phyloP scores from a whole-genome alignment of 2,888 invertebrate genomes.

The Diabrotica balteata region DNA sequence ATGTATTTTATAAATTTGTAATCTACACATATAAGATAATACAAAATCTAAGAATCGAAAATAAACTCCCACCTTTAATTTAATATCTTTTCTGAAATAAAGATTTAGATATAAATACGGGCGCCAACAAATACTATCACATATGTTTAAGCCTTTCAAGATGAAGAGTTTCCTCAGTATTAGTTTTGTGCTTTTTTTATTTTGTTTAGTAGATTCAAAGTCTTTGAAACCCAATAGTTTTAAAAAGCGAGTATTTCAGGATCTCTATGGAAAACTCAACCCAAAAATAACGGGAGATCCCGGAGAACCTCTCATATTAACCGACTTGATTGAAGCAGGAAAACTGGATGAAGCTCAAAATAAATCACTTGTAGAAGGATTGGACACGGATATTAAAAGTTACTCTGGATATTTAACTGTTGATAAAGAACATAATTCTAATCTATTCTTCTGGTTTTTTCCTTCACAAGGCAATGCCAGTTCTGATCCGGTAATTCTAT shows the following conservation, averaged over 20 bases:
- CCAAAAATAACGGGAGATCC: constrained; percentile 29
- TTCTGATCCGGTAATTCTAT: constrained; percentile 74
- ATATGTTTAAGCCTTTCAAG: neutral
- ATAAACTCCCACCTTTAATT: too few species aligned
- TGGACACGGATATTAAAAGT: constrained; percentile 67
- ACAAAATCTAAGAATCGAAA: too few species aligned
- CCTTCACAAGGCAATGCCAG: constrained; percentile 66
- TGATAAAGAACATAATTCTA: constrained; percentile 74
- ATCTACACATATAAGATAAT: too few species aligned
- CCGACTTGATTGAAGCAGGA: constrained; percentile 71
- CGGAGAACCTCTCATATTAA: constrained; percentile 72
- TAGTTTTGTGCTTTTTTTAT: neutral
- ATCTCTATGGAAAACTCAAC: constrained; percentile 5
- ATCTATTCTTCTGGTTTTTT: constrained; percentile 90
- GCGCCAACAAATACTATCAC: too few species aligned
- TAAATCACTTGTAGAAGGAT: constrained; percentile 62
- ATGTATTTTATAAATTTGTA: too few species aligned
- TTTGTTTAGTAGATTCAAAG: neutral
- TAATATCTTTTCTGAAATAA: too few species aligned
- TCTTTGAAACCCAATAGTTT: neutral
- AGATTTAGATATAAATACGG: too few species aligned
- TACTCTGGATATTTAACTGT: constrained; percentile 83
- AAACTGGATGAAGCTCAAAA: constrained; percentile 68
- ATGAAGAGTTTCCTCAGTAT: neutral
- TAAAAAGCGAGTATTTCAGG: neutral